Evolutionary conservation across 1,140 invertebrate species (phyloP).

Genomic region (Hirudo medicinalis): DNA sequence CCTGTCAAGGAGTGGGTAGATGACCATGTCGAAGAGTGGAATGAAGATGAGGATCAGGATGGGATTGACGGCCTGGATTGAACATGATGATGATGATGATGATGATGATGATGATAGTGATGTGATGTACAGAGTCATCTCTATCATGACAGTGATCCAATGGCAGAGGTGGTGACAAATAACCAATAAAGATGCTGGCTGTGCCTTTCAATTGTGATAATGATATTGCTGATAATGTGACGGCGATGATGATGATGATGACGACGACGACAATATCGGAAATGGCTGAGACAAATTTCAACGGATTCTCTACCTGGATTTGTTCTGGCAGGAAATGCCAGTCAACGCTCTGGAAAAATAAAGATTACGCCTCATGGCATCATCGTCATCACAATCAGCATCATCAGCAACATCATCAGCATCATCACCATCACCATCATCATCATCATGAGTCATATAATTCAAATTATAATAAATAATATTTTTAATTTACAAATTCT

Average conservation of each 20-base stretch:
- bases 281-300: background rate
- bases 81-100: background rate
- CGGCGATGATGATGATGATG: too few relatives aligned
- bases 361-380: background rate
- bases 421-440: too few relatives aligned
- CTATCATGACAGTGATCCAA: too few relatives aligned
- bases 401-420: too few relatives aligned
- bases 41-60: constrained; percentile 71
- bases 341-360: constrained; percentile 27
- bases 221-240: too few relatives aligned
- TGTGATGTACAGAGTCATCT: background rate
- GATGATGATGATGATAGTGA: background rate
- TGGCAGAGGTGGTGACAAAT: too few relatives aligned
- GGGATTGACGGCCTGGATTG: constrained; percentile 53
- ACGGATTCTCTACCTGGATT: constrained; percentile 28
- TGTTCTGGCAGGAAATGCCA: constrained; percentile 38
- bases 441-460: too few relatives aligned
- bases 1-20: constrained; percentile 51
- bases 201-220: too few relatives aligned
- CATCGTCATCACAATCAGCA: too few relatives aligned
- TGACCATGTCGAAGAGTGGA: constrained; percentile 62
- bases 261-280: background rate
- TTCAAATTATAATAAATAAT: too few relatives aligned
- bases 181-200: too few relatives aligned
- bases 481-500: too few relatives aligned